Conservation (phyloP, 2,888 invertebrate species). For the Carpatolechia fugitivella region DNA sequence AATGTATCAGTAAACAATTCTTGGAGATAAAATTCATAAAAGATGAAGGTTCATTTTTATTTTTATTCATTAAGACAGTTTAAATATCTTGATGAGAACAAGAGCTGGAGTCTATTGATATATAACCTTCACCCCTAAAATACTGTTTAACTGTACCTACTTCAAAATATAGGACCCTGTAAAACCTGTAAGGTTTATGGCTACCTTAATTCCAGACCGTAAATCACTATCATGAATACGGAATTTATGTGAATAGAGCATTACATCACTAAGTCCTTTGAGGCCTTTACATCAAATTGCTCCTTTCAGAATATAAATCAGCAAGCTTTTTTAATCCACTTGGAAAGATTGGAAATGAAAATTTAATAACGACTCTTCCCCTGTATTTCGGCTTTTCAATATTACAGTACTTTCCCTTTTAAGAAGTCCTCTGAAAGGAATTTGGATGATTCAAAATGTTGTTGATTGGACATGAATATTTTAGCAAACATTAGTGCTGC, state of each 20-base stretch:
- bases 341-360: slow-evolving; percentile 4
- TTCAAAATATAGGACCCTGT: background rate
- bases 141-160: background rate
- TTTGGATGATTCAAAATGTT: background rate
- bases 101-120: too few relatives aligned
- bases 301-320: slow-evolving; percentile 13
- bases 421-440: background rate
- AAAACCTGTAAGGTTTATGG: background rate
- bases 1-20: too few relatives aligned
- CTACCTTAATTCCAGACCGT: background rate
- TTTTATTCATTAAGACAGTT: too few relatives aligned
- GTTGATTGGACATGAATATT: background rate
- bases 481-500: background rate
- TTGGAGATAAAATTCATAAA: too few relatives aligned
- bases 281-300: background rate
- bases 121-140: background rate
- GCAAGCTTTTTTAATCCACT: slow-evolving; percentile 4
- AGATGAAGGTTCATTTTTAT: too few relatives aligned
- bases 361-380: background rate
- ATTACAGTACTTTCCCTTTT: background rate
- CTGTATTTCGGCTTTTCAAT: background rate
- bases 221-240: background rate
- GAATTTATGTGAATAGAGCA: background rate
- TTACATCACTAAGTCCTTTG: slow-evolving; percentile 1
- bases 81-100: too few relatives aligned